Evolutionary conservation across 2,888 invertebrate genomes (phyloP), one percentile per base, ranked within the genome.

Genomic region (Drosophila leonis): DNA sequence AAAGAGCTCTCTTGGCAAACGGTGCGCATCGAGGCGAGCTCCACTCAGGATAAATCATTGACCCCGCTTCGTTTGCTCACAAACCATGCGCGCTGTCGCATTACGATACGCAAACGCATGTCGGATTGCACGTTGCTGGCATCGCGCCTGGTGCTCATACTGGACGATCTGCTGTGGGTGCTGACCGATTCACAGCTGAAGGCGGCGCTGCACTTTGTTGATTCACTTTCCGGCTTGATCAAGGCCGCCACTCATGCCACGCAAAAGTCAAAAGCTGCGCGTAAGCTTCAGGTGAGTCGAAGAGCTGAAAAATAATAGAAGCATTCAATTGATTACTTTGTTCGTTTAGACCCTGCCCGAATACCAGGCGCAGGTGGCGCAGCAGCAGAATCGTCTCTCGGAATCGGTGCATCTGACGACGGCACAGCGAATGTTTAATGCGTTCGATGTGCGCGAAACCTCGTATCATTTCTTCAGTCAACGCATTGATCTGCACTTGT

Each of bases 1-100:
- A 99, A 99, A 94, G 97, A 98, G 94, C 94, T 99, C 62, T 97
- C 97, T 91, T 99, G 99, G 99, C 98, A 99, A 93, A 98, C 98
- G 57, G 96, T 99, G 24, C 95, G 98, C 75, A 97, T 99, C 90
- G 99, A 99, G 93, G 99, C 99, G 13, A 97, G 96, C 90, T 97
- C 98, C 67, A 96, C 96, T 55, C 95, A 95, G 90, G 96, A 96
- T 91, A 94, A 94, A 83, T 95, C 95, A 72, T 93, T 98, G 61
- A 98, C 98, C 0, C 99, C 99, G 0, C 94, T 99, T 51, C 94
- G 99, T 73, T 94, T 99, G 74, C 95, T 99, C 31, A 97, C 99
- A 24, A 98, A 98, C 93, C 98, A 97, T 92, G 98, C 98, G 42
- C 96, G 97, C 92, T 98, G 99, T 93, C 95, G 98, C 66, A 98